Conservation (phyloP, 2,113 vertebrate species). For the Chunga burmeisteri region DNA sequence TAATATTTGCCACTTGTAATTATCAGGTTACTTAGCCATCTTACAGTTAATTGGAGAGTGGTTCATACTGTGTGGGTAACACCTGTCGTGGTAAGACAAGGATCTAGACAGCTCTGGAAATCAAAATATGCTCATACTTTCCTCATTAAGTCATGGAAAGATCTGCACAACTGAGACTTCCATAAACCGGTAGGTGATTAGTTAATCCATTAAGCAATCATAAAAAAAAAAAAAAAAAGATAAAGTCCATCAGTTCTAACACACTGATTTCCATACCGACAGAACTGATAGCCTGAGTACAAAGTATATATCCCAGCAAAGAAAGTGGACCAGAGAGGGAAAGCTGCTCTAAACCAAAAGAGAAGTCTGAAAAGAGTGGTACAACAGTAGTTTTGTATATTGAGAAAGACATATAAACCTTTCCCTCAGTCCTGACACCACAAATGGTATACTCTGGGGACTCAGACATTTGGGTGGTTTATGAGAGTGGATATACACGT, state of each 20-base stretch:
- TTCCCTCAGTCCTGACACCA: neutral
- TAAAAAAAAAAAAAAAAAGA: neutral
- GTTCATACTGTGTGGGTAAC: neutral
- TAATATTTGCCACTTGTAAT: conserved; percentile 10
- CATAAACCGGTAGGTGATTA: neutral
- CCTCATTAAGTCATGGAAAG: neutral
- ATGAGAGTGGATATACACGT: neutral
- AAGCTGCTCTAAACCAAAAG: neutral
- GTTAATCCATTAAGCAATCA: neutral
- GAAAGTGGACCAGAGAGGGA: neutral
- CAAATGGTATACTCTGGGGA: neutral
- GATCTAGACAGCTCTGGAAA: neutral
- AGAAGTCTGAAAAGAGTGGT: neutral
- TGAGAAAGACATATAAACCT: neutral
- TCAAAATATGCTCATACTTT: neutral
- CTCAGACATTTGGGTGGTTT: neutral
- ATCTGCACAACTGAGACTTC: neutral
- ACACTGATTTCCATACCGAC: neutral
- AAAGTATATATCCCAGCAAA: neutral
- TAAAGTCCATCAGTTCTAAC: neutral
- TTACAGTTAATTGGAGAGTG: neutral
- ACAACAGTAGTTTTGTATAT: neutral
- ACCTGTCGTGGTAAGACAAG: neutral
- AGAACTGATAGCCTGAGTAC: neutral
- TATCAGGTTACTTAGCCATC: neutral